Percentiles rank a stretch among this genome's conserved stretches.
Conservation (phyloP, 2,888 invertebrate genomes). For the Tachina grossa region DNA sequence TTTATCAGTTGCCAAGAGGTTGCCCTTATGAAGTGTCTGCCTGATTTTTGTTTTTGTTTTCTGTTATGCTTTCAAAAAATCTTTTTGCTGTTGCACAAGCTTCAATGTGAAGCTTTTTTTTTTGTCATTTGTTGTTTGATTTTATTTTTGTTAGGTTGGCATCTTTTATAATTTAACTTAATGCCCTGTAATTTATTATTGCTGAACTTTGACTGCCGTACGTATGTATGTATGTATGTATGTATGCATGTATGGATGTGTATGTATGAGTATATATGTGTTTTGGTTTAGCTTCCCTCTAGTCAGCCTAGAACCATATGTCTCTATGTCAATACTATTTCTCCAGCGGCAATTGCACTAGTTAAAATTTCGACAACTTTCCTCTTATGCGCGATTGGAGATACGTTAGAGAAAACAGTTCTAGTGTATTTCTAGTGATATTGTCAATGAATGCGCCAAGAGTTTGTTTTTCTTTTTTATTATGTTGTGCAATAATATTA, state of each 20-base stretch:
- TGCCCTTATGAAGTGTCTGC: conserved; percentile 41
- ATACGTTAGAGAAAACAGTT: too few species aligned
- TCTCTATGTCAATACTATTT: too few species aligned
- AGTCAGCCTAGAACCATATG: too few species aligned
- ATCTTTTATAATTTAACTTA: conserved; percentile 75
- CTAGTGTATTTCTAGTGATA: too few species aligned
- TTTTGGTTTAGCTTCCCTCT: conserved; percentile 28
- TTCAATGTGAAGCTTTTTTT: conserved; percentile 20
- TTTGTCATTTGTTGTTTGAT: conserved; percentile 10
- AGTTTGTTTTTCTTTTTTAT: too few species aligned
- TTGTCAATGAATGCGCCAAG: too few species aligned
- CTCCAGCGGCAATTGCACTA: too few species aligned
- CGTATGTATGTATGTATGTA: conserved; percentile 21
- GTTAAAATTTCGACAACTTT: too few species aligned
- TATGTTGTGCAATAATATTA: too few species aligned
- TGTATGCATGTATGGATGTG: conserved; percentile 69
- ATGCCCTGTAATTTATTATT: conserved; percentile 79
- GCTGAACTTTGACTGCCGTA: conserved; percentile 64
- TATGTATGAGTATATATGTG: conserved; percentile 29
- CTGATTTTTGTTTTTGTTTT: conserved; percentile 20
- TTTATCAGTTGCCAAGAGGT: conserved; percentile 3
- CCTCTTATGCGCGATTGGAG: too few species aligned
- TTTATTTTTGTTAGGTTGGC: conserved; percentile 2
- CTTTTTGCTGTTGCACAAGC: neutral
- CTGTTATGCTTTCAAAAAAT: conserved; percentile 14